Base-by-base conservation (phyloP, 2,113 vertebrate genomes). In the Pyrgilauda ruficollis region DNA sequence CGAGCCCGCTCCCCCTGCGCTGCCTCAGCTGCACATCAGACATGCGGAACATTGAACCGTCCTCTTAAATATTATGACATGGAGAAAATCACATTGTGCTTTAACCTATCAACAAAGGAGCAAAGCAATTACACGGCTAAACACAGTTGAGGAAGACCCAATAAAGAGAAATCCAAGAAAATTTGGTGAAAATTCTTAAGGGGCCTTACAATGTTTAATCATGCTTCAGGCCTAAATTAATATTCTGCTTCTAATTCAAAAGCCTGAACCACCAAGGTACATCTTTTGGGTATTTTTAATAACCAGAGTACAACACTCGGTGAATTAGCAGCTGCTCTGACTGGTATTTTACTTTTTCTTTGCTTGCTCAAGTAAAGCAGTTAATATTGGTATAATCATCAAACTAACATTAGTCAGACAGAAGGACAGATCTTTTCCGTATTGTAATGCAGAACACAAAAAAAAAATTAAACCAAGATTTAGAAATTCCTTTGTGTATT, bases 241-340 rank as follows among this genome's bases (percentile, higher is more conserved):
- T 98, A 98, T 98, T 98, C 98, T 98, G 97, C 98, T 98, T 99
- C 98, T 98, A 98, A 98, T 98, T 98, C 98, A 98, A 97, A 98
- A 98, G 98, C 97, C 96, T 97, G 97, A 98, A 98, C 97, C 98
- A 98, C 98, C 97, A 98, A 98, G 98, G 98, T 98, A 98, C 98
- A 97, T 98, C 98, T 98, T 98, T 98, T 88, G 98, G 98, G 98
- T 98, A 96, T 98, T 98, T 98, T 98, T 99, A 98, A 98, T 99
- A 98, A 98, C 98, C 98, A 97, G 97, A 93, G 97, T 98, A 98
- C 97, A 98, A 97, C 97, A 96, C 92, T 87, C 94, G 94, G 95
- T 97, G 98, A 98, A 98, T 98, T 98, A 98, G 98, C 98, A 98
- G 98, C 98, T 98, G 98, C 96, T 97, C 97, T 98, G 97, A 98